These are phyloP conservation scores for Allobates femoralis DNA, from an alignment of 2,797 vertebrate genomes.

Conservation along the genomic window DNA sequence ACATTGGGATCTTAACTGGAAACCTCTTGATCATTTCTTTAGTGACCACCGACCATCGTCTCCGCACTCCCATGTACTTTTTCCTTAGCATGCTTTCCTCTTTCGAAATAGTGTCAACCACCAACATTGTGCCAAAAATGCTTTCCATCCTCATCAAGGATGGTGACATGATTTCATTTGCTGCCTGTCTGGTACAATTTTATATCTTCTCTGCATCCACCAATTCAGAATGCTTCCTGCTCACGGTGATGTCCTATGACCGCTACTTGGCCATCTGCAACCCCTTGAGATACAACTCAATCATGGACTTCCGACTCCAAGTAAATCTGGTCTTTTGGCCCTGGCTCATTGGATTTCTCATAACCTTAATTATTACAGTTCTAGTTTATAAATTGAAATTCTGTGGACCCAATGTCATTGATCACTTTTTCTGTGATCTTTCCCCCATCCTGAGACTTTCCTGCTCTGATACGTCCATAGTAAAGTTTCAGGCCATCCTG, in stretches of 20 bases:
- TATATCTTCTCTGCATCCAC: constrained; percentile 66
- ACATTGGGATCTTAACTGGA: constrained; percentile 24
- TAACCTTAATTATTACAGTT: constrained; percentile 36
- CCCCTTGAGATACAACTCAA: constrained; percentile 58
- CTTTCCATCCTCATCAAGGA: constrained; percentile 11
- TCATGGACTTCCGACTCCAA: constrained; percentile 64
- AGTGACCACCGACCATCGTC: background rate
- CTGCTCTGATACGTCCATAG: constrained; percentile 41
- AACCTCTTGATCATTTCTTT: constrained; percentile 35
- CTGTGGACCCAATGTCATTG: constrained; percentile 48
- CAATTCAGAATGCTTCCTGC: constrained; percentile 67
- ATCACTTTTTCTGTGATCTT: constrained; percentile 59
- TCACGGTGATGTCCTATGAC: constrained; percentile 67
- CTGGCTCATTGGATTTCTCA: constrained; percentile 61
- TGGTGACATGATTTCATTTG: constrained; percentile 56
- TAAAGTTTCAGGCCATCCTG: constrained; percentile 35
- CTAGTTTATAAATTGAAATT: constrained; percentile 35
- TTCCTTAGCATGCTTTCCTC: constrained; percentile 44
- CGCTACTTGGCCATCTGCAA: constrained; percentile 65
- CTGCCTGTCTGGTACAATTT: constrained; percentile 64
- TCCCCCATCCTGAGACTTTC: constrained; percentile 37
- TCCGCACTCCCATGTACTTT: constrained; percentile 49
- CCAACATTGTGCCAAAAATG: constrained; percentile 56
- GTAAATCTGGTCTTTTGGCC: constrained; percentile 65
- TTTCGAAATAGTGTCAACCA: constrained; percentile 49